phyloP scores from a whole-genome alignment of 2,888 invertebrate species.

The Drosophila ustulata region DNA sequence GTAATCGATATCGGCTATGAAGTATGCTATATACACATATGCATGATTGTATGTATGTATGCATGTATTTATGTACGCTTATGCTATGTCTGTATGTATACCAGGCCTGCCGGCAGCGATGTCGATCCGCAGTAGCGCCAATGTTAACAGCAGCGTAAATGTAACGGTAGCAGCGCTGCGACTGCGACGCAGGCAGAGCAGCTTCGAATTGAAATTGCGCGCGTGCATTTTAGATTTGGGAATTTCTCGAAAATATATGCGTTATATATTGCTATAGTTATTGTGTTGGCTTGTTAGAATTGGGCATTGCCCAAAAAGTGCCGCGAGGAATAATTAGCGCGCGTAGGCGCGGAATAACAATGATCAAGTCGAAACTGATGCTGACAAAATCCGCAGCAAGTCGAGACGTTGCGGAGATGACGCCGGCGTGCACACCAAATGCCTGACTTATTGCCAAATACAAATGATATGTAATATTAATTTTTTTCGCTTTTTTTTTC shows the following conservation, averaged over 20 bases:
- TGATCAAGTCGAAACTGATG: constrained; percentile 31
- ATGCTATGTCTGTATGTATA: constrained; percentile 37
- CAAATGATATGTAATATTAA: constrained; percentile 75
- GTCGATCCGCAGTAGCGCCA: constrained; percentile 57
- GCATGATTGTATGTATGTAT: constrained; percentile 7
- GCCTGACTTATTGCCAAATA: constrained; percentile 67
- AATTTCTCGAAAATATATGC: constrained; percentile 18
- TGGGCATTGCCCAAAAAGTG: constrained; percentile 71
- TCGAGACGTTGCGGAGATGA: background rate
- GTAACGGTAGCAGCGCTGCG: constrained; percentile 43
- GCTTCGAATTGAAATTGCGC: constrained; percentile 47
- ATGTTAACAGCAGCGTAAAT: constrained; percentile 47
- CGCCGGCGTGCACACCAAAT: constrained; percentile 53
- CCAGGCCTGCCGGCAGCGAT: constrained; percentile 69
- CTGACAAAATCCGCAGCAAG: constrained; percentile 52
- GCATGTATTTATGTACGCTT: constrained; percentile 9
- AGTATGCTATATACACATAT: constrained; percentile 6
- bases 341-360: constrained; percentile 74
- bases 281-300: constrained; percentile 54
- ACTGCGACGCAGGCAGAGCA: constrained; percentile 15
- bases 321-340: constrained; percentile 63
- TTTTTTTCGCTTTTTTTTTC: constrained; percentile 34
- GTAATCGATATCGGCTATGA: constrained; percentile 38
- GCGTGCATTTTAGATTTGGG: constrained; percentile 63
- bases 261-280: constrained; percentile 12